phyloP scores from a whole-genome alignment of 2,113 vertebrate genomes.

The Dicentrarchus labrax region DNA sequence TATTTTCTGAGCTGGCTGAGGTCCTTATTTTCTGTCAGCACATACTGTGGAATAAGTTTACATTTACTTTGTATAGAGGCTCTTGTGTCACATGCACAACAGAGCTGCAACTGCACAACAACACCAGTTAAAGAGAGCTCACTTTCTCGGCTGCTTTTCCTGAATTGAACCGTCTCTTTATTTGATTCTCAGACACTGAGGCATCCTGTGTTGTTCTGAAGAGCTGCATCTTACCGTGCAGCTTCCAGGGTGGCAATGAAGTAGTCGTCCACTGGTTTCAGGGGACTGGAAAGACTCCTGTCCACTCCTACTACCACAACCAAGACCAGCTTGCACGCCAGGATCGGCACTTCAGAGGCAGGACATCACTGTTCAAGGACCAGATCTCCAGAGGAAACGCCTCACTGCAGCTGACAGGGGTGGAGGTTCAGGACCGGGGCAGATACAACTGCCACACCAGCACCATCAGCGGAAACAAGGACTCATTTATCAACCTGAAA shows the following conservation, averaged over 20 bases:
- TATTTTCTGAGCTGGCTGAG: too few species aligned
- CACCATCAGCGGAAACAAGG: neutral
- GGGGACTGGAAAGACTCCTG: rapidly evolving
- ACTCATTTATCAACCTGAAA: neutral
- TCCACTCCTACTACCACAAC: slow-evolving; percentile 77
- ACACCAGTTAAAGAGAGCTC: too few species aligned
- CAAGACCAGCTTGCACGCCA: slow-evolving; percentile 62
- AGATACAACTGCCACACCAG: slow-evolving; percentile 81
- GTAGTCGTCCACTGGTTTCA: slow-evolving; percentile 84
- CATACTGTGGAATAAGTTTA: too few species aligned
- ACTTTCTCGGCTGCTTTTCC: too few species aligned
- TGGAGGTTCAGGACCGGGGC: slow-evolving; percentile 68
- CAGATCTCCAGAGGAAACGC: slow-evolving; percentile 77
- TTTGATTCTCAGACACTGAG: neutral
- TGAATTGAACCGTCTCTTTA: too few species aligned
- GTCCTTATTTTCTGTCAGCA: too few species aligned
- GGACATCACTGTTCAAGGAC: slow-evolving; percentile 76
- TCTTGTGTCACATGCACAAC: too few species aligned
- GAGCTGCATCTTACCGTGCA: slow-evolving; percentile 79
- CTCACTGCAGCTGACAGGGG: slow-evolving; percentile 75
- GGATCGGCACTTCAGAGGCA: slow-evolving; percentile 47
- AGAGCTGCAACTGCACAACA: too few species aligned
- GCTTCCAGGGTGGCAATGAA: slow-evolving; percentile 24
- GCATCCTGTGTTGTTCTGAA: slow-evolving; percentile 42
- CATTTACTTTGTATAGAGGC: too few species aligned